Evolutionary conservation across 2,888 invertebrate genomes (phyloP).

Genomic region (Blera fallax): DNA sequence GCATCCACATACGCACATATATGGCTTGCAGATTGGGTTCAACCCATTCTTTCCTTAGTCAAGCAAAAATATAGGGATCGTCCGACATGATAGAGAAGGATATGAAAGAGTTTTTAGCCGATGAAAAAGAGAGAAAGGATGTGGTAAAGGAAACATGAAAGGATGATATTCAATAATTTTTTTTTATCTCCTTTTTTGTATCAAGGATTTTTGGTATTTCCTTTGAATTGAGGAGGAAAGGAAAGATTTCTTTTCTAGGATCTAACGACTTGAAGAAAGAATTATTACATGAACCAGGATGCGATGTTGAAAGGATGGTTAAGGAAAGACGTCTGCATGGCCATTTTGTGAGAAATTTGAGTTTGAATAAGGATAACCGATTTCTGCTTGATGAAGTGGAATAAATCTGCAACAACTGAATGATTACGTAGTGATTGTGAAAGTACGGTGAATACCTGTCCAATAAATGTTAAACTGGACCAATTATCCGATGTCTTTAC

Average conservation of each 20-base stretch:
- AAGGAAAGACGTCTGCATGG: neutral
- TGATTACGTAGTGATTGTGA: too few species aligned
- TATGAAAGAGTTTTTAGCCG: neutral
- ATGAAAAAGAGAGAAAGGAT: neutral
- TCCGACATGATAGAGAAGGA: neutral
- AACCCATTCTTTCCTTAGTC: constrained; percentile 15
- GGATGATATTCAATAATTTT: constrained; percentile 1
- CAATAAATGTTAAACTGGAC: neutral
- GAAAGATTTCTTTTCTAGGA: neutral
- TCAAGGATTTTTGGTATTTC: constrained; percentile 27
- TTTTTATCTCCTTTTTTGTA: constrained; percentile 12
- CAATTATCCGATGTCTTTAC: neutral
- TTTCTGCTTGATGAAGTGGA: constrained; percentile 11
- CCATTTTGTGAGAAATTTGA: neutral
- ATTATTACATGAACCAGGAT: neutral
- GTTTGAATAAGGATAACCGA: neutral
- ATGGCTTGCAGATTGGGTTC: neutral
- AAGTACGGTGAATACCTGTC: neutral
- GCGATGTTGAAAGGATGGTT: neutral
- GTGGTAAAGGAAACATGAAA: neutral
- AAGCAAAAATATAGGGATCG: neutral
- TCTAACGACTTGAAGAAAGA: neutral
- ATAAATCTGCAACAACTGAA: neutral
- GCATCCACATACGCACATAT: constrained; percentile 31
- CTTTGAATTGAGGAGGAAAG: neutral